phyloP scores from a whole-genome alignment of 2,888 invertebrate genomes.

The Xestia c-nigrum region DNA sequence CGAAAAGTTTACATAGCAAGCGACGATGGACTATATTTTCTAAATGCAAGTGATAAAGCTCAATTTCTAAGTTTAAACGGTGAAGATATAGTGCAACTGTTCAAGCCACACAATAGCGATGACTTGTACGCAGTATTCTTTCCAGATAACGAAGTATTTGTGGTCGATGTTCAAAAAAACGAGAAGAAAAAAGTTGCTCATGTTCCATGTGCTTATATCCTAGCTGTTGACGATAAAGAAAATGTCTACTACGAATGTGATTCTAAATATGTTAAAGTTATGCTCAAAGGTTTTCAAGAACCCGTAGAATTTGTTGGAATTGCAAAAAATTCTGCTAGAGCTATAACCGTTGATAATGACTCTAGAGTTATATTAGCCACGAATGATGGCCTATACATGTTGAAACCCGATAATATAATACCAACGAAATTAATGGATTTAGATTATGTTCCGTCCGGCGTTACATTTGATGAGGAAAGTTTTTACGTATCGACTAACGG shows the following conservation, averaged over 20 bases:
- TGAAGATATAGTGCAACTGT: conserved; percentile 85
- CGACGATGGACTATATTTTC: conserved; percentile 80
- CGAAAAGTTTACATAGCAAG: conserved; percentile 83
- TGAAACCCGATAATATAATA: conserved; percentile 81
- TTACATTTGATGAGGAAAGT: conserved; percentile 76
- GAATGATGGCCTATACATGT: conserved; percentile 84
- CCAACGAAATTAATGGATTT: conserved; percentile 85
- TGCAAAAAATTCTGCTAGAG: conserved; percentile 83
- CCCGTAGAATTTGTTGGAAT: conserved; percentile 86
- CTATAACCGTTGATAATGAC: conserved; percentile 76
- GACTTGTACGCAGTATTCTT: conserved; percentile 82
- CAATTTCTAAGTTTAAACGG: conserved; percentile 81
- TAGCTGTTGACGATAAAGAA: conserved; percentile 82
- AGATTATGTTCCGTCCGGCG: conserved; percentile 82
- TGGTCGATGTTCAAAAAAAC: conserved; percentile 78
- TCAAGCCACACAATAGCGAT: conserved; percentile 77
- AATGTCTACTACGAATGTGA: conserved; percentile 87
- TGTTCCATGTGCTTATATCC: conserved; percentile 84
- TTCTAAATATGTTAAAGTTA: conserved; percentile 85
- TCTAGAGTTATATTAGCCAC: conserved; percentile 80
- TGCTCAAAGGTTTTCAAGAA: conserved; percentile 84
- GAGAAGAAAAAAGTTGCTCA: conserved; percentile 80
- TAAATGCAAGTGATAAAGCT: conserved; percentile 80
- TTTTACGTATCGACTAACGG: conserved; percentile 82
- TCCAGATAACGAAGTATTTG: conserved; percentile 83